Evolutionary conservation across 2,797 vertebrate species (phyloP).

Genomic region (Sphenodon punctatus): DNA sequence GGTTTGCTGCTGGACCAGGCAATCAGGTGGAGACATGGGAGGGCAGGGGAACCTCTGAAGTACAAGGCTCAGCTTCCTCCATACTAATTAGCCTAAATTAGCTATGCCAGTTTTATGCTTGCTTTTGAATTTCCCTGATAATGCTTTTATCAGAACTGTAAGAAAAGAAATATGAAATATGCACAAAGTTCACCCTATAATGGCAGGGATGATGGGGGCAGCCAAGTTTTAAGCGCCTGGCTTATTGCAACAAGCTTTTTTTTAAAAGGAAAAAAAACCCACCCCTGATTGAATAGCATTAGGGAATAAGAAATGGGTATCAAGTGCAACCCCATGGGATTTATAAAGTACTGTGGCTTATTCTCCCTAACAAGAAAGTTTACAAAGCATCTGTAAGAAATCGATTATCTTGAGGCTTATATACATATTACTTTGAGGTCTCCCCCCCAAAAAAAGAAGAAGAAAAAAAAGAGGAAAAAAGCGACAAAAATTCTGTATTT

Average conservation of each 20-base stretch:
- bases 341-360: slow-evolving; percentile 11
- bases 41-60: slow-evolving; percentile 76
- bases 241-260: slow-evolving; percentile 34
- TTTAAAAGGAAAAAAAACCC: not conserved
- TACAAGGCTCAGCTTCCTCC: slow-evolving; percentile 68
- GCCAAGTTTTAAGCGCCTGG: not conserved
- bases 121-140: slow-evolving; percentile 77
- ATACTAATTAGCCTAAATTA: slow-evolving; percentile 82
- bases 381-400: slow-evolving; percentile 50
- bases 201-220: not conserved
- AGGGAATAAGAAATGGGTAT: slow-evolving; percentile 62
- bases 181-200: slow-evolving; percentile 55
- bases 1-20: slow-evolving; percentile 80
- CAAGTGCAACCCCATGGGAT: slow-evolving; percentile 41
- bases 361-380: slow-evolving; percentile 15
- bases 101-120: slow-evolving; percentile 80
- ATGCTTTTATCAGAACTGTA: slow-evolving; percentile 65
- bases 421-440: slow-evolving; percentile 12
- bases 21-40: slow-evolving; percentile 78
- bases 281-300: slow-evolving; percentile 20
- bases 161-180: slow-evolving; percentile 54
- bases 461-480: too few relatives aligned
- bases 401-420: slow-evolving; percentile 55
- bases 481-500: too few relatives aligned
- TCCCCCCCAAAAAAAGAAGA: too few relatives aligned